A percentile compares a stretch with the other conserved stretches of the same genome.
Conservation (phyloP, 2,113 vertebrate species). For the Leptosomus discolor region DNA sequence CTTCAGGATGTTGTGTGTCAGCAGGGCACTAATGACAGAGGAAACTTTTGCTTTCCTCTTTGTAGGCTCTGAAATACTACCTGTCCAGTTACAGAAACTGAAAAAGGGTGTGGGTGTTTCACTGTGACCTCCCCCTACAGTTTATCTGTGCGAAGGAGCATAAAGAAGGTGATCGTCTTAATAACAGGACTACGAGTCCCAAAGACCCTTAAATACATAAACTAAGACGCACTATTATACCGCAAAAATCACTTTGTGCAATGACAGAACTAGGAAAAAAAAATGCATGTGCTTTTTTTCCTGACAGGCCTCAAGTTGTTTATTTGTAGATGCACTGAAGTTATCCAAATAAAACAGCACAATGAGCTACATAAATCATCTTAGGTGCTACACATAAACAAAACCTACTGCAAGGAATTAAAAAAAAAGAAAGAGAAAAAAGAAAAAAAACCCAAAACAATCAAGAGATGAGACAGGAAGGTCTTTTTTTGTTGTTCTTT, state of each 20-base stretch:
- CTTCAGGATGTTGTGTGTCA: background rate
- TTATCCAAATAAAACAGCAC: background rate
- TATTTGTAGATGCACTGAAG: background rate
- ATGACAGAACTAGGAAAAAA: background rate
- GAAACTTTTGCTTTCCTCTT: background rate
- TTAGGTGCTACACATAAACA: background rate
- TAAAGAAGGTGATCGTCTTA: background rate
- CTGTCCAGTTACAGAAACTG: background rate
- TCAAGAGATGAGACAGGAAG: background rate
- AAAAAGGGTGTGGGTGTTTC: background rate
- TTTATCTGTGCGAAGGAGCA: accelerated
- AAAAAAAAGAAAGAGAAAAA: background rate
- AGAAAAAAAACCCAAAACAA: background rate
- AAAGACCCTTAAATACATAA: background rate
- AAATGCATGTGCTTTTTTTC: background rate
- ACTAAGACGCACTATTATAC: background rate
- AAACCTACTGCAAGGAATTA: background rate
- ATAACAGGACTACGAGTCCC: accelerated
- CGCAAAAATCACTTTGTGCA: background rate
- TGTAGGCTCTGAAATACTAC: background rate
- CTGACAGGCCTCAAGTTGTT: background rate
- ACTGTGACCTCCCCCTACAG: background rate
- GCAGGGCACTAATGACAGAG: background rate
- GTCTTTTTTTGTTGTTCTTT: background rate
- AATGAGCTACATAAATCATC: background rate